These are phyloP conservation scores for Psittacula echo DNA, from an alignment of 2,797 vertebrate species.

Conservation along the genomic window DNA sequence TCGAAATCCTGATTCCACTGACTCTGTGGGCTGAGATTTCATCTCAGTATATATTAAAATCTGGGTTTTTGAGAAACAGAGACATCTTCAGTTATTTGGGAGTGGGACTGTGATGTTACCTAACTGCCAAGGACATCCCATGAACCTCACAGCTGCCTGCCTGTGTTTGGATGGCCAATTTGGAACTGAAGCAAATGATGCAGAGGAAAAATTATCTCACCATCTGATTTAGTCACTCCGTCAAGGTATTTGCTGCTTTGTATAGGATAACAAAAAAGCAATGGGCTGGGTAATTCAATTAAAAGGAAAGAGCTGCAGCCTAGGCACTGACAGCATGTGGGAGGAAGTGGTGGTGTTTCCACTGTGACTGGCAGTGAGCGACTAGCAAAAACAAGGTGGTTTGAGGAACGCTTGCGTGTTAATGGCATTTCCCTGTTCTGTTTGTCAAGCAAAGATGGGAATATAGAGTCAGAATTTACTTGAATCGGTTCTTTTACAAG, in stretches of 20 bases:
- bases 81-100: not conserved
- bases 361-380: slow-evolving; percentile 70
- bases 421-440: slow-evolving; percentile 80
- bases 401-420: slow-evolving; percentile 75
- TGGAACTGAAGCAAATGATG: slow-evolving; percentile 25
- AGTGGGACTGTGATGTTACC: not conserved
- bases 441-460: slow-evolving; percentile 78
- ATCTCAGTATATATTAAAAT: not conserved
- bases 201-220: slow-evolving; percentile 73
- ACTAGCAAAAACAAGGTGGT: slow-evolving; percentile 75
- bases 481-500: slow-evolving; percentile 74
- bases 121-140: not conserved
- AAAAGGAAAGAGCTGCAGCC: slow-evolving; percentile 43
- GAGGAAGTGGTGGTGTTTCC: slow-evolving; percentile 82
- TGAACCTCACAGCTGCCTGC: not conserved
- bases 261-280: slow-evolving; percentile 41
- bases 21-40: not conserved
- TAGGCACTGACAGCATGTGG: slow-evolving; percentile 73
- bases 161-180: slow-evolving; percentile 27
- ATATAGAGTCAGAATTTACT: slow-evolving; percentile 70
- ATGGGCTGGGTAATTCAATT: slow-evolving; percentile 60
- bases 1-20: not conserved
- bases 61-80: not conserved
- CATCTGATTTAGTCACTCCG: not conserved
- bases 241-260: slow-evolving; percentile 47